phyloP scores from a whole-genome alignment of 2,797 vertebrate genomes.

The Ctenopoma multispine region DNA sequence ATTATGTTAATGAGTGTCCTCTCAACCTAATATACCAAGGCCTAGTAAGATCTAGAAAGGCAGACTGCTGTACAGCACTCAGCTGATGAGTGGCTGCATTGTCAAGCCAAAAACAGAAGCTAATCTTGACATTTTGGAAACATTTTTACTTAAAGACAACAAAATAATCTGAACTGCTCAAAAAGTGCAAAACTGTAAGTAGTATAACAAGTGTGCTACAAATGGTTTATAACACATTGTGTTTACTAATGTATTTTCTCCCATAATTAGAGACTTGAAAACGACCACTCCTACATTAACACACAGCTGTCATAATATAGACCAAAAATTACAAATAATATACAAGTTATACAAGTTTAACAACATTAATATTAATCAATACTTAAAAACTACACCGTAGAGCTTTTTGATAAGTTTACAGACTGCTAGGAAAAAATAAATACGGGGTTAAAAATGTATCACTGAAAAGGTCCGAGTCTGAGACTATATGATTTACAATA shows the following conservation, averaged over 20 bases:
- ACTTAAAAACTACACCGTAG: not conserved
- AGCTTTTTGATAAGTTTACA: not conserved
- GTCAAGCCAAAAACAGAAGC: not conserved
- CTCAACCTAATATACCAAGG: too few species aligned
- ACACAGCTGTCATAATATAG: not conserved
- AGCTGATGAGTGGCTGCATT: not conserved
- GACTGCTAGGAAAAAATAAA: too few species aligned
- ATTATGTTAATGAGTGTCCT: not conserved
- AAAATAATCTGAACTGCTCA: too few species aligned
- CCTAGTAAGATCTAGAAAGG: not conserved
- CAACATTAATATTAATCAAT: not conserved
- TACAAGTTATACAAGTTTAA: not conserved
- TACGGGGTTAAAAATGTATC: too few species aligned
- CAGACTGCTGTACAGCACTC: not conserved
- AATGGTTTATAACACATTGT: not conserved
- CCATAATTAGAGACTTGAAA: too few species aligned
- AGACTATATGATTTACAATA: too few species aligned
- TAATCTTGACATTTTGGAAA: conserved; percentile 4
- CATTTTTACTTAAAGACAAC: too few species aligned
- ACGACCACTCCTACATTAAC: not conserved
- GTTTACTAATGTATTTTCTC: not conserved
- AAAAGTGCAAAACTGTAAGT: too few species aligned
- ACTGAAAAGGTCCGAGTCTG: not conserved
- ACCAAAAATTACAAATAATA: too few species aligned
- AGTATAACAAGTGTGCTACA: not conserved